phyloP scores from a whole-genome alignment of 2,888 invertebrate species.

The Nomada flava region DNA sequence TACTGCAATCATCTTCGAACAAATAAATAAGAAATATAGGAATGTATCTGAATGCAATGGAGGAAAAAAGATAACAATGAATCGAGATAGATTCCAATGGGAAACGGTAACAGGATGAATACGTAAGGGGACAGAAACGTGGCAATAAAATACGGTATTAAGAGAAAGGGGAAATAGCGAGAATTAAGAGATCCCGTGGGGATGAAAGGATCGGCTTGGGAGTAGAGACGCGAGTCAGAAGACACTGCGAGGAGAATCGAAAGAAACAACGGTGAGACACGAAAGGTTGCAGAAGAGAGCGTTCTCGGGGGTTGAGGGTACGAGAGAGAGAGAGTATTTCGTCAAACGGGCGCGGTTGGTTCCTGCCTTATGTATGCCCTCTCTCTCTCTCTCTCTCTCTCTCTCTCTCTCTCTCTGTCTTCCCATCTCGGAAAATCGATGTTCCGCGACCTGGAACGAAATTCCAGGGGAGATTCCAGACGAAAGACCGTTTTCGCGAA shows the following conservation, averaged over 20 bases:
- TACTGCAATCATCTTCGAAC: too few species aligned
- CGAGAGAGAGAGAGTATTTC: conserved; percentile 50
- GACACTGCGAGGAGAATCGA: conserved; percentile 23
- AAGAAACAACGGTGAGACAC: conserved; percentile 30
- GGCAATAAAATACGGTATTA: conserved; percentile 2
- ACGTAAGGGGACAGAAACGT: not conserved
- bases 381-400: conserved; percentile 17
- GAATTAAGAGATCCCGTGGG: conserved; percentile 20
- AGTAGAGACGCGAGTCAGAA: not conserved
- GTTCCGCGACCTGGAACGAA: conserved; percentile 73
- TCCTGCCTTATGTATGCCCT: conserved; percentile 65
- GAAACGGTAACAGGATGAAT: not conserved
- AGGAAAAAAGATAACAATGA: not conserved
- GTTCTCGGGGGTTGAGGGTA: not conserved
- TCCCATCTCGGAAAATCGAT: conserved; percentile 68
- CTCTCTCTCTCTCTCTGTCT: conserved; percentile 55
- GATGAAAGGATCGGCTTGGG: not conserved
- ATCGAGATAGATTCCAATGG: not conserved
- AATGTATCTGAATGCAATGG: too few species aligned
- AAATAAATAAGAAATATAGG: too few species aligned
- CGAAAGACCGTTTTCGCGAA: conserved; percentile 68
- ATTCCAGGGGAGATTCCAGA: conserved; percentile 68
- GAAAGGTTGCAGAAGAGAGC: not conserved
- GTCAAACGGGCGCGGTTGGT: conserved; percentile 69
- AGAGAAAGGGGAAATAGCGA: conserved; percentile 3